These are phyloP conservation scores for Cantharis nigra DNA, from an alignment of 2,888 invertebrate species.

Conservation along the genomic window DNA sequence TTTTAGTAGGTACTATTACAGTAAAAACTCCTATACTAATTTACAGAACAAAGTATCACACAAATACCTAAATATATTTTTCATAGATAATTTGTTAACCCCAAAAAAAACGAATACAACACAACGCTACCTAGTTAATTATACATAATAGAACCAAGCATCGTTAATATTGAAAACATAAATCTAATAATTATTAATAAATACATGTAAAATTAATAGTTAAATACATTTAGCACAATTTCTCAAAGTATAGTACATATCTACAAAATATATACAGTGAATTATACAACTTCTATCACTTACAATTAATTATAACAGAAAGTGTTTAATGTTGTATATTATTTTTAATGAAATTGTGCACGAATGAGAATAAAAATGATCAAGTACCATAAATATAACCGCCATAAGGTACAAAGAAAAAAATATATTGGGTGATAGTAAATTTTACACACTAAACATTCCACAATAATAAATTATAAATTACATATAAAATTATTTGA, in stretches of 20 bases:
- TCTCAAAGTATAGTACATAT: background rate
- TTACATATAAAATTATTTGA: background rate
- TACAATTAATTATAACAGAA: background rate
- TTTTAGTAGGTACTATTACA: slow-evolving; percentile 34
- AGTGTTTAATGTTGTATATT: background rate
- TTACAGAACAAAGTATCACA: slow-evolving; percentile 1
- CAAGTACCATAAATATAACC: background rate
- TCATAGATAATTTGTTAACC: background rate
- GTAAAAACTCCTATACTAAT: slow-evolving; percentile 11
- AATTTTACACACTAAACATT: background rate
- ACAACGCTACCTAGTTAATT: background rate
- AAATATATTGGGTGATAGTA: background rate
- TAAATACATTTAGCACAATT: background rate
- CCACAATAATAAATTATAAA: background rate
- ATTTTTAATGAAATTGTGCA: background rate
- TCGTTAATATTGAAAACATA: background rate
- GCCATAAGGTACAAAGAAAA: background rate
- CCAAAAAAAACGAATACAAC: background rate
- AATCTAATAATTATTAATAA: background rate
- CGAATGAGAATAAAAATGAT: background rate
- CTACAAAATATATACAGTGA: background rate
- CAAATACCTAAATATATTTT: slow-evolving; percentile 1
- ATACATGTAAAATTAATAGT: background rate
- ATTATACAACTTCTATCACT: background rate
- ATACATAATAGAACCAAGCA: background rate